Conservation (phyloP, 2,113 vertebrate species). For the Indicator maculatus region DNA sequence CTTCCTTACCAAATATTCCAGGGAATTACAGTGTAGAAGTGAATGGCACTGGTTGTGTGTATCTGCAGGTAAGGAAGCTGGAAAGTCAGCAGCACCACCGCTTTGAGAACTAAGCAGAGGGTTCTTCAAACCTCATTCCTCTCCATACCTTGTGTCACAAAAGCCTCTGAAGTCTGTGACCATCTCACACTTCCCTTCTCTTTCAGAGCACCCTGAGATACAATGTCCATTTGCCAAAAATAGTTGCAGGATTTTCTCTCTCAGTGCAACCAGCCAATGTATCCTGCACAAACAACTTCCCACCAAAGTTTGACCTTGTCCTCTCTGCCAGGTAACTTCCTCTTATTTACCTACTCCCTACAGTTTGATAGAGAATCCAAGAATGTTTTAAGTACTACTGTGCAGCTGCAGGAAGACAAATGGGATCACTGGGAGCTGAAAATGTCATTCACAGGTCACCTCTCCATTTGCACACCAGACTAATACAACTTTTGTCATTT, state of each 20-base stretch:
- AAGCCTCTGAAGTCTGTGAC: neutral
- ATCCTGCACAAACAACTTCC: constrained; percentile 30
- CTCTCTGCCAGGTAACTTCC: constrained; percentile 64
- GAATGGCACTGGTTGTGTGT: constrained; percentile 69
- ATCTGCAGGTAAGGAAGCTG: constrained; percentile 68
- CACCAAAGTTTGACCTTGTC: constrained; percentile 55
- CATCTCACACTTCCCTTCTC: neutral
- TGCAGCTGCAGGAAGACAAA: neutral
- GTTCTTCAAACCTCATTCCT: neutral
- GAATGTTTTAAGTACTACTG: neutral
- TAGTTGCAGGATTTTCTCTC: constrained; percentile 66
- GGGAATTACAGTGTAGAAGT: constrained; percentile 57
- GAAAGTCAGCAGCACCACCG: neutral
- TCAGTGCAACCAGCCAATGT: neutral
- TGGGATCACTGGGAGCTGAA: neutral
- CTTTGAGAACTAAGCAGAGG: neutral
- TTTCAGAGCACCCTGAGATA: constrained; percentile 72
- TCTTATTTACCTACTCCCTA: neutral
- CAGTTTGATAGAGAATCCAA: neutral
- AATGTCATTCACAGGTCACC: neutral
- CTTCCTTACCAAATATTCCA: constrained; percentile 1
- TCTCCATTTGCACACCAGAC: neutral
- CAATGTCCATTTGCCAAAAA: constrained; percentile 53
- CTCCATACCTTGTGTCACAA: neutral
- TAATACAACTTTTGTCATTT: constrained; percentile 2